Conservation (phyloP, 2,113 vertebrate genomes). For the Rhodinocichla rosea region DNA sequence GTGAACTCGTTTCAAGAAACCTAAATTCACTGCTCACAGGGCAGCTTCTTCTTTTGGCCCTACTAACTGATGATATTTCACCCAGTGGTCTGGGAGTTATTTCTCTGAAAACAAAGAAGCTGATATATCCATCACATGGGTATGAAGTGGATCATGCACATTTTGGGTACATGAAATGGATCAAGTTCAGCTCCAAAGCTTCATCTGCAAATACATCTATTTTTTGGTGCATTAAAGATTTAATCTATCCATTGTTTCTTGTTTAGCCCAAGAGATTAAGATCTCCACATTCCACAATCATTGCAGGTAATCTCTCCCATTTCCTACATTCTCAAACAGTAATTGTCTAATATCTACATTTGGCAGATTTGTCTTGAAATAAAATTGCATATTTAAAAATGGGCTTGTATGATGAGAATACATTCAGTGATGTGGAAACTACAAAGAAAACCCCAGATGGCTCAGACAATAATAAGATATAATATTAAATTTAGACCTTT, state of each 20-base stretch:
- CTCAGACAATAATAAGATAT: background rate
- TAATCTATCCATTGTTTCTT: background rate
- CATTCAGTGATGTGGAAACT: background rate
- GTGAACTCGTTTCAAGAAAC: background rate
- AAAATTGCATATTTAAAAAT: background rate
- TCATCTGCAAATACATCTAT: background rate
- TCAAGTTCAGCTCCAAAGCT: background rate
- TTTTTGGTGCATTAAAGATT: background rate
- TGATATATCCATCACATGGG: background rate
- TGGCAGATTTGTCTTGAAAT: background rate
- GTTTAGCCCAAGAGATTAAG: background rate
- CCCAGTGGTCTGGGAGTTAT: background rate
- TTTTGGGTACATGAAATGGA: background rate
- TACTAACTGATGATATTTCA: background rate
- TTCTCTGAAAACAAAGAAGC: background rate
- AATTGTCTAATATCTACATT: background rate
- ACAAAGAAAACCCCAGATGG: background rate
- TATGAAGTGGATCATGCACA: background rate
- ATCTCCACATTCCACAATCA: background rate
- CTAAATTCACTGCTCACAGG: background rate
- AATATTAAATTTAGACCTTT: conserved; percentile 3
- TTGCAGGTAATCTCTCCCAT: background rate
- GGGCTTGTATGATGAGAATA: background rate
- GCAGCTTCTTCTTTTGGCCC: background rate
- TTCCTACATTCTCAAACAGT: background rate